These are phyloP conservation scores for Boleophthalmus pectinirostris DNA, from an alignment of 2,113 vertebrate species.

Conservation along the genomic window DNA sequence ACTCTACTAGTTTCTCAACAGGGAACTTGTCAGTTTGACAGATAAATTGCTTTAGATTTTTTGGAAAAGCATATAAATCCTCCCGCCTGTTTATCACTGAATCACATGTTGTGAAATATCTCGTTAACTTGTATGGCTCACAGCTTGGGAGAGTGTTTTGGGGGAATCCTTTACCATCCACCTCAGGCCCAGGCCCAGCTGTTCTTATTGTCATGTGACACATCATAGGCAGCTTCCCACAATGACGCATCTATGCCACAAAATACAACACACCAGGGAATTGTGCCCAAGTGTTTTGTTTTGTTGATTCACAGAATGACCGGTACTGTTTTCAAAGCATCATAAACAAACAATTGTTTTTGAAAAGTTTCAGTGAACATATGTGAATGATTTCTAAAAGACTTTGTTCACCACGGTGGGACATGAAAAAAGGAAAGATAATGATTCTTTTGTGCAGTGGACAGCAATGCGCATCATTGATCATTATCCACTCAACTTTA, in stretches of 20 bases:
- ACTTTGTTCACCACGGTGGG: constrained; percentile 38
- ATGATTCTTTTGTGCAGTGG: constrained; percentile 24
- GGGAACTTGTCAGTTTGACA: neutral
- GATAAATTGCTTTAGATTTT: neutral
- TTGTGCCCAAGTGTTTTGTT: constrained; percentile 55
- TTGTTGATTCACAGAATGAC: constrained; percentile 32
- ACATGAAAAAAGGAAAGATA: constrained; percentile 22
- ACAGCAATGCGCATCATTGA: constrained; percentile 10
- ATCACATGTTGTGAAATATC: constrained; percentile 17
- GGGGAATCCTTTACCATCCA: constrained; percentile 24
- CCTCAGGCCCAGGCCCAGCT: constrained; percentile 17
- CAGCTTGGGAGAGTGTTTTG: neutral
- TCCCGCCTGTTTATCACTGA: constrained; percentile 10
- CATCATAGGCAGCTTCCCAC: constrained; percentile 40
- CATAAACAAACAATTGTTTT: constrained; percentile 55
- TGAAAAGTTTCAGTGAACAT: constrained; percentile 32
- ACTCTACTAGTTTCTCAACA: neutral
- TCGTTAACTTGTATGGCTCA: neutral
- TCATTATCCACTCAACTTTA: constrained; percentile 20
- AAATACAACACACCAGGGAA: constrained; percentile 41
- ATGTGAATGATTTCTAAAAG: constrained; percentile 33
- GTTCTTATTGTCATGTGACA: constrained; percentile 45
- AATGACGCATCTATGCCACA: constrained; percentile 33
- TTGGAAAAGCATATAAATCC: neutral
- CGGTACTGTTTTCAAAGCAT: constrained; percentile 20